A percentile compares a stretch with the other conserved stretches of the same genome.
These are phyloP conservation scores for Cinara cedri DNA, from an alignment of 2,888 invertebrate genomes.

Conservation along the genomic window DNA sequence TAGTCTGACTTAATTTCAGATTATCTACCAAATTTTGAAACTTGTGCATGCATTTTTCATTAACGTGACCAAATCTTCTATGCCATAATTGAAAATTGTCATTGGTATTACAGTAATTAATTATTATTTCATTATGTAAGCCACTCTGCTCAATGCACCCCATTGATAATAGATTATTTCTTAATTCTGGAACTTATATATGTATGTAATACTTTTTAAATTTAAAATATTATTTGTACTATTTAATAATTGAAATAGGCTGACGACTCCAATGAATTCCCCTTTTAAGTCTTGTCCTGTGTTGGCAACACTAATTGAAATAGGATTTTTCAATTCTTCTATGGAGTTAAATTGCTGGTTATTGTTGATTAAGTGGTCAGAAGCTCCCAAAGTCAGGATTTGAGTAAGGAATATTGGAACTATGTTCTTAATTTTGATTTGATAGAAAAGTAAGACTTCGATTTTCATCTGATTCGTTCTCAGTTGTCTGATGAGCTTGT, in stretches of 20 bases:
- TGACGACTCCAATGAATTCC: slow-evolving; percentile 36
- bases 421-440: too few relatives aligned
- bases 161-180: too few relatives aligned
- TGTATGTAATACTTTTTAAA: too few relatives aligned
- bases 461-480: too few relatives aligned
- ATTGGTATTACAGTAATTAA: neutral
- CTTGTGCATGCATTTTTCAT: slow-evolving; percentile 13
- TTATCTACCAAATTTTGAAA: slow-evolving; percentile 1
- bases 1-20: slow-evolving; percentile 15
- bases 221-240: neutral
- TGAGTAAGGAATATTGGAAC: too few relatives aligned
- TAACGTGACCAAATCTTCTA: neutral
- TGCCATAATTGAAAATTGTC: slow-evolving; percentile 16
- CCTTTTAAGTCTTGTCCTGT: slow-evolving; percentile 36
- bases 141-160: slow-evolving; percentile 18
- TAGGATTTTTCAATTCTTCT: slow-evolving; percentile 5
- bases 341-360: slow-evolving; percentile 26
- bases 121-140: neutral
- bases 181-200: slow-evolving; percentile 34
- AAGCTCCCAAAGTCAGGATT: slow-evolving; percentile 53
- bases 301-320: slow-evolving; percentile 54
- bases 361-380: slow-evolving; percentile 55
- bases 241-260: slow-evolving; percentile 11
- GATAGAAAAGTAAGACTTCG: neutral
- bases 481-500: too few relatives aligned